Evolutionary conservation across 2,888 invertebrate species (phyloP).

Genomic region (Calameuta filiformis): DNA sequence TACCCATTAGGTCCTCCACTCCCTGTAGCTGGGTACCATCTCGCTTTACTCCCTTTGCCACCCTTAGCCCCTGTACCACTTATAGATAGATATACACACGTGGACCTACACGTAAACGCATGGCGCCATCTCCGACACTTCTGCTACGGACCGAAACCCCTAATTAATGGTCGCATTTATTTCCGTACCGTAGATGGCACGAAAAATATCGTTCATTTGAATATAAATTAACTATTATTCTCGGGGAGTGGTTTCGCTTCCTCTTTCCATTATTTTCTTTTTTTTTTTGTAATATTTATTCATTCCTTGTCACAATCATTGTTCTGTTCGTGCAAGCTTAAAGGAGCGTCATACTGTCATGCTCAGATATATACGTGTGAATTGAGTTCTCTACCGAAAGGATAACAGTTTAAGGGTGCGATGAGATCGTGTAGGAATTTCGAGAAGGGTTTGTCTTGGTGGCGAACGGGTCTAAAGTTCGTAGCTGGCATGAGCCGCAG

Average conservation of each 20-base stretch:
- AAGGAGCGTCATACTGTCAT: neutral
- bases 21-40: slow-evolving; percentile 2
- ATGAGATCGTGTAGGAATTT: neutral
- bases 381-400: neutral
- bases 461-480: neutral
- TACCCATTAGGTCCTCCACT: slow-evolving; percentile 37
- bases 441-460: neutral
- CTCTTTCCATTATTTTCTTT: neutral
- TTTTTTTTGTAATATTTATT: slow-evolving; percentile 14
- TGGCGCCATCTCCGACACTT: slow-evolving; percentile 21
- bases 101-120: neutral
- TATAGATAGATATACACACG: neutral
- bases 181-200: slow-evolving; percentile 29
- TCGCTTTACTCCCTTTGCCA: slow-evolving; percentile 4
- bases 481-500: slow-evolving; percentile 23
- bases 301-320: neutral
- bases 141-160: slow-evolving; percentile 29
- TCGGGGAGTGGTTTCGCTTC: slow-evolving; percentile 3
- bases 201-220: slow-evolving; percentile 50
- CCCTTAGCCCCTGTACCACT: slow-evolving; percentile 15
- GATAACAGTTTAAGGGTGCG: neutral
- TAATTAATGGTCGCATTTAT: slow-evolving; percentile 53
- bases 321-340: neutral
- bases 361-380: neutral
- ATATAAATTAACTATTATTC: slow-evolving; percentile 37